Conservation (phyloP, 2,113 vertebrate genomes). For the Melozone crissalis region DNA sequence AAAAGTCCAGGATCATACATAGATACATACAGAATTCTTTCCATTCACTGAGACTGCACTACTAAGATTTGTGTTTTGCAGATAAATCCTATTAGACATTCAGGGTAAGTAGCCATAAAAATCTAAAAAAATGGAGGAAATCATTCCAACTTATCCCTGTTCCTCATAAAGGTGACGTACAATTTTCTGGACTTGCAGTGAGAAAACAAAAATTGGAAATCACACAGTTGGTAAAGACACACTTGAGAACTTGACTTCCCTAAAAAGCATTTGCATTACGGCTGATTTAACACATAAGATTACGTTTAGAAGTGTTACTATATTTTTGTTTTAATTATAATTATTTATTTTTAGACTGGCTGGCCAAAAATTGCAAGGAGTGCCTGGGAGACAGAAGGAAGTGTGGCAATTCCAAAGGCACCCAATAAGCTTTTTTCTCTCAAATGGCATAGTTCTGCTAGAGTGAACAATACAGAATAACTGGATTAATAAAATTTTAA, state of each 20-base stretch:
- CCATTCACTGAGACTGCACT: neutral
- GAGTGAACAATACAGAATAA: neutral
- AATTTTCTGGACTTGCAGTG: neutral
- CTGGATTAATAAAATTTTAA: slow-evolving; percentile 18
- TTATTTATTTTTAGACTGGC: neutral
- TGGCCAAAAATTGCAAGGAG: neutral
- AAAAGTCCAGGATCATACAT: neutral
- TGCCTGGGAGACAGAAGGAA: neutral
- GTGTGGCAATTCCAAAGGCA: neutral
- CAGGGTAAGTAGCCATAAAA: neutral
- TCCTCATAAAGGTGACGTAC: neutral
- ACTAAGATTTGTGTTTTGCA: neutral
- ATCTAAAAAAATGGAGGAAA: neutral
- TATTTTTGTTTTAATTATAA: neutral
- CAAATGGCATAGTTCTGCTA: neutral
- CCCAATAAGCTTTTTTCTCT: neutral
- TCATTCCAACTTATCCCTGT: neutral
- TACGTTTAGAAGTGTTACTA: neutral
- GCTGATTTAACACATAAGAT: neutral
- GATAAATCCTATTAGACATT: neutral
- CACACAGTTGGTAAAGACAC: neutral
- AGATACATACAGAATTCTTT: neutral
- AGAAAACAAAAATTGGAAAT: neutral
- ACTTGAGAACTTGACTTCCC: neutral
- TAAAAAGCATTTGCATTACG: neutral